Percentiles rank a stretch among this genome's conserved stretches.
Evolutionary conservation across 2,113 vertebrate species (phyloP).

Genomic region (Oophaga pumilio): DNA sequence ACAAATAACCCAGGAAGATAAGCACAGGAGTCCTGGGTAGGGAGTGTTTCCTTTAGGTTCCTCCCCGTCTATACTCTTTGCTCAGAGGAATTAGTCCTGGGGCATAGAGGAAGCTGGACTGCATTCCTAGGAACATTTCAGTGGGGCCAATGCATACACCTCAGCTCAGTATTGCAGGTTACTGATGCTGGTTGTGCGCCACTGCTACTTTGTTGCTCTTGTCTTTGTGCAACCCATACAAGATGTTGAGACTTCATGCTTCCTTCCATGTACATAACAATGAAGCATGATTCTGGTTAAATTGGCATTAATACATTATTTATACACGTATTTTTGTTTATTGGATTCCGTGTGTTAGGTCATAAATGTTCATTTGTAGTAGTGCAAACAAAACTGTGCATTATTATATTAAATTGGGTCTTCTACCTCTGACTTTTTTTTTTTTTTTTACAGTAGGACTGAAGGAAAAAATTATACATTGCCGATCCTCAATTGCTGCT

Average conservation of each 20-base stretch:
- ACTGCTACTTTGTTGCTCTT: too few species aligned
- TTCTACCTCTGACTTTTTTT: neutral
- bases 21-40: neutral
- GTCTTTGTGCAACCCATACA: neutral
- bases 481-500: too few species aligned
- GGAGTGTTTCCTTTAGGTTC: slow-evolving; percentile 21
- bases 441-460: too few species aligned
- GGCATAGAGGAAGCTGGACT: slow-evolving; percentile 12
- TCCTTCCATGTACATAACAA: too few species aligned
- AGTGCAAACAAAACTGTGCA: neutral
- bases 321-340: neutral
- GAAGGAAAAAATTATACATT: too few species aligned
- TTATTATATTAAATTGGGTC: neutral
- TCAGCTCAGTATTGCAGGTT: neutral
- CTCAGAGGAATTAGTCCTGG: slow-evolving; percentile 25
- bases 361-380: neutral
- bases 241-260: neutral
- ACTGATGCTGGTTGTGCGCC: neutral
- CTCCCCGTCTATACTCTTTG: slow-evolving; percentile 26
- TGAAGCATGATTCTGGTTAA: too few species aligned
- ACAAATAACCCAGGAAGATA: neutral
- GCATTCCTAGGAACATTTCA: slow-evolving; percentile 53
- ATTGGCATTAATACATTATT: too few species aligned
- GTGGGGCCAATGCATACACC: neutral
- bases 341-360: neutral